Base-by-base conservation (phyloP, 1,140 invertebrate species). In the Brachionus rubens region DNA sequence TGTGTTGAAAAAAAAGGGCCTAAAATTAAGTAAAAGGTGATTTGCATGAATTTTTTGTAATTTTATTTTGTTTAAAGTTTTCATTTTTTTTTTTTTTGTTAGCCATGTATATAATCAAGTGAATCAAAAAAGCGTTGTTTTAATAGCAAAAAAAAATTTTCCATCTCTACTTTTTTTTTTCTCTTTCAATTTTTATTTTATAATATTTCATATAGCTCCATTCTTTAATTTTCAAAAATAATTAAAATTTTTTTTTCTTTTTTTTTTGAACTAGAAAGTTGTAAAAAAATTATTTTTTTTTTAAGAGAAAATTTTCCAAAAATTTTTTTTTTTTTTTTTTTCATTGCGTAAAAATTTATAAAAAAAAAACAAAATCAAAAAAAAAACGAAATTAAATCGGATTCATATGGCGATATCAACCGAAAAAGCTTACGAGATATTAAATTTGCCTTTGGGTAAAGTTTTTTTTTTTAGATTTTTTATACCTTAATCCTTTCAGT, bases 361-460 rank as follows among this genome's bases (percentile, higher is more conserved):
- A 59, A 59, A 59, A 59, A 59, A 36, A 36, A n/a, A 30, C 54
- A 26, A 5, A 14, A 9, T 16, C 50, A 54, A 28, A 30, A 14
- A 54, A 54, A n/a, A n/a, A n/a, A n/a, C n/a, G n/a, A n/a, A n/a
- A n/a, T n/a, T 36, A 36, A 5, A 36, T 36, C 33, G 9, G 9
- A 36, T 36, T 36, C 54, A 59, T 76, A 78, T 78, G 77, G 59
- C 43, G 46, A 30, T 78, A 43, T 67, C 72, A 56, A 62, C 62
- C 33, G 56, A 76, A 65, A 75, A 78, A 77, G 77, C 77, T 1
- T 76, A 78, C 43, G 72, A 78, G 30, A 76, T 46, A 30, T 28
- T 78, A 21, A 75, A 76, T 16, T 28, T 78, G 28, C 77, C 77
- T 62, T 24, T 76, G 59, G 77, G 77, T 78, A 76, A 41, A 16